Percentiles rank a stretch among this genome's conserved stretches.
phyloP scores from a whole-genome alignment of 1,140 invertebrate species.

The Oreohelix idahoensis region DNA sequence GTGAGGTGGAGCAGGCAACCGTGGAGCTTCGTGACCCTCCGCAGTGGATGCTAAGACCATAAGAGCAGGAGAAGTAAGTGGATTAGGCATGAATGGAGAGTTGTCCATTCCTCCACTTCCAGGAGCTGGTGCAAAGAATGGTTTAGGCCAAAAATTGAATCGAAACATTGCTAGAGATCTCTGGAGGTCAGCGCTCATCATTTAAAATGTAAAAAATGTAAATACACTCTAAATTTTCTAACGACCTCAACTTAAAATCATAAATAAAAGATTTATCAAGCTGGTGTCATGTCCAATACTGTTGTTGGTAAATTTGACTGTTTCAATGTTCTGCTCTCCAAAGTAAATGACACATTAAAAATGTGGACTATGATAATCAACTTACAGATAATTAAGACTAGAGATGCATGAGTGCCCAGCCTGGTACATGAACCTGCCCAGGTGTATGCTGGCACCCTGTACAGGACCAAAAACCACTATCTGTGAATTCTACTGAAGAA shows the following conservation, averaged over 20 bases:
- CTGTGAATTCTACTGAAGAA: no score
- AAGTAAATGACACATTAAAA: background rate
- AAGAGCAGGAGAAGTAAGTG: conserved; percentile 84
- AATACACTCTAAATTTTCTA: background rate
- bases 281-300: background rate
- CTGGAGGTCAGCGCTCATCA: conserved; percentile 50
- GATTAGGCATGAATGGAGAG: conserved; percentile 80
- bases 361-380: no score
- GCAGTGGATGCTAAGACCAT: conserved; percentile 85
- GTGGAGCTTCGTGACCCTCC: conserved; percentile 78
- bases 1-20: conserved; percentile 54
- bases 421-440: no score
- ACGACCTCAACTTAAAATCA: background rate
- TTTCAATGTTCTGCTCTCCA: background rate
- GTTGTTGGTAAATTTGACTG: background rate
- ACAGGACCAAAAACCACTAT: no score
- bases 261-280: background rate
- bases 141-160: conserved; percentile 71
- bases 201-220: conserved; percentile 19
- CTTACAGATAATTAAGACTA: no score
- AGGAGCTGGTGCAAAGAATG: conserved; percentile 65
- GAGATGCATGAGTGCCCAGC: no score
- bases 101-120: conserved; percentile 77
- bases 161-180: conserved; percentile 69
- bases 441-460: no score